Evolutionary conservation across 35 echinoderm and acorn worm species (phyloP), one percentile per base, ranked within the genome.

Genomic region (Eucidaris tribuloides): DNA sequence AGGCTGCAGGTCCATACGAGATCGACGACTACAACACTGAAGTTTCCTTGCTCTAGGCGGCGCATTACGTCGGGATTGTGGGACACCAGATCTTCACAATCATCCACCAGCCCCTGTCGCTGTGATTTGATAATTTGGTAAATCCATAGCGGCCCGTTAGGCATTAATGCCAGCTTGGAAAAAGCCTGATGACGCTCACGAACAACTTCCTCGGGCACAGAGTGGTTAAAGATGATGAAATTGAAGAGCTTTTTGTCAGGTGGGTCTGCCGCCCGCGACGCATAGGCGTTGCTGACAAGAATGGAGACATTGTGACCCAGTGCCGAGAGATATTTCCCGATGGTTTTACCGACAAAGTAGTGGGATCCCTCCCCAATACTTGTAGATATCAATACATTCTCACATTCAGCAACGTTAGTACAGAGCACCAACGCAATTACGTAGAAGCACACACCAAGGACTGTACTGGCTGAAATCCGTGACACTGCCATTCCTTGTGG

Each of bases 51-150:
- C 37, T 74, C 37, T 33, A 74, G 68, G 24, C 40, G 68, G 68
- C 19, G 68, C 68, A 74, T 74, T 33, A 74, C 68, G 68, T 74
- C 68, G 68, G 68, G 68, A 32, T 74, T 74, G 18, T 14, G 27
- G 24, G 14, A 14, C 0, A 74, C 35, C 13, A 74, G 68, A 15
- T 74, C 68, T 7, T 74, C 68, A 40, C 68, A 74, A n/a, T 74
- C 68, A 40, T 74, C 41, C 2, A 36, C 68, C 0, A 22, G 6
- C 14, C 68, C 68, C 23, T 74, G 38, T 0, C 34, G 33, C 30
- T 64, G 61, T 29, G 61, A 11, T 64, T 32, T 52, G 9, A 52
- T 52, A n/a, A 52, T n/a, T 52, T 52, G 9, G 48, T 52, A 52
- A n/a, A 52, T n/a, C 9, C 9, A 52, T n/a, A 9, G 48, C 9